Conservation (phyloP, 2,797 vertebrate genomes). For the Epinephelus awoara region DNA sequence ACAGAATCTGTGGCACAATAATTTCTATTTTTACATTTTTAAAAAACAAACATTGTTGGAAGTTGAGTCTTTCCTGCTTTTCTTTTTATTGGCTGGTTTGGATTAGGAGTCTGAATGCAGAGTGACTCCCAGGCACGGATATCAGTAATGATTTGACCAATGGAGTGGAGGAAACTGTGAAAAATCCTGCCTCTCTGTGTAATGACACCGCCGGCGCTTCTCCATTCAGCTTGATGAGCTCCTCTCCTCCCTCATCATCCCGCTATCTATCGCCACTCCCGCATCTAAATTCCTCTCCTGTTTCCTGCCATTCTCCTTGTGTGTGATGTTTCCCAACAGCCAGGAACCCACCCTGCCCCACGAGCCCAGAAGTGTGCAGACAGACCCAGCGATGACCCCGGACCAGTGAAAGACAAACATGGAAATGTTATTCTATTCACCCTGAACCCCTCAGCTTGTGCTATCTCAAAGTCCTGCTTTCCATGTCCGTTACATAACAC, state of each 20-base stretch:
- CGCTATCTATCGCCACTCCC: conserved; percentile 50
- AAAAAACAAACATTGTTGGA: conserved; percentile 30
- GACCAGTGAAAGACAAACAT: conserved; percentile 41
- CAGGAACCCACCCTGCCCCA: conserved; percentile 6
- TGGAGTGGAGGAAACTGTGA: conserved; percentile 38
- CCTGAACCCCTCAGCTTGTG: conserved; percentile 1
- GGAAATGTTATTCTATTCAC: conserved; percentile 45
- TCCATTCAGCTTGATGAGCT: conserved; percentile 20
- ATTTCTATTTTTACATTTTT: background rate
- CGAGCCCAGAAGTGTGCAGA: conserved; percentile 36
- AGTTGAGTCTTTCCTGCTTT: conserved; percentile 39
- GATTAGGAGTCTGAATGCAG: background rate
- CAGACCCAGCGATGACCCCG: conserved; percentile 46
- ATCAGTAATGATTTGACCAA: conserved; percentile 30
- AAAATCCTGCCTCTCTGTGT: conserved; percentile 12
- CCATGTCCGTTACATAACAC: conserved; percentile 34
- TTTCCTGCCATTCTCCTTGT: conserved; percentile 77
- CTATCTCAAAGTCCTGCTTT: conserved; percentile 13
- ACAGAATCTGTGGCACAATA: background rate
- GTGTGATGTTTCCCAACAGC: conserved; percentile 27
- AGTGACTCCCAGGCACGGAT: conserved; percentile 1
- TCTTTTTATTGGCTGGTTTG: conserved; percentile 7
- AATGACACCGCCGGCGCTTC: conserved; percentile 20
- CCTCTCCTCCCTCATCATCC: conserved; percentile 49
- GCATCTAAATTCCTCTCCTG: conserved; percentile 56